A percentile compares a stretch with the other conserved stretches of the same genome.
phyloP scores from a whole-genome alignment of 2,113 vertebrate species.

The Hemichromis elongatus region DNA sequence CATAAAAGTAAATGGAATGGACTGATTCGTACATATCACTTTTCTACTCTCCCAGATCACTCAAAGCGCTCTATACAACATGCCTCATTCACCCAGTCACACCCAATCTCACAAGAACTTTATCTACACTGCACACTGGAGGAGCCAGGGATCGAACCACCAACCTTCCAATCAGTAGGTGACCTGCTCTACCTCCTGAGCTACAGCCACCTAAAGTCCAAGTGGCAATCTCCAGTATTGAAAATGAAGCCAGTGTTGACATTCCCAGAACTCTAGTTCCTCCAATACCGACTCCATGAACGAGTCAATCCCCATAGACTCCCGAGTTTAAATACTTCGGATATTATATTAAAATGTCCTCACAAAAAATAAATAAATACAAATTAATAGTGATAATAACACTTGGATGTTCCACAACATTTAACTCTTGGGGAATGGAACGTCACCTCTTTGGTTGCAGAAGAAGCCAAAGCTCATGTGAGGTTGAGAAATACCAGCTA shows the following conservation, averaged over 20 bases:
- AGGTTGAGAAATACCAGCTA: neutral
- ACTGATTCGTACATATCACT: no score
- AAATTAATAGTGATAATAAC: neutral
- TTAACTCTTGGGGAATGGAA: neutral
- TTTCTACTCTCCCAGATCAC: no score
- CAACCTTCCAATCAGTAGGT: no score
- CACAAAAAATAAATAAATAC: neutral
- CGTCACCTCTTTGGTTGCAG: neutral
- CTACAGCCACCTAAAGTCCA: no score
- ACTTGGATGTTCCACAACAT: neutral
- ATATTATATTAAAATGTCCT: neutral
- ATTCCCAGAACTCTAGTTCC: neutral
- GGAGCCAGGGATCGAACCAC: no score
- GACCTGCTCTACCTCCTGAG: no score
- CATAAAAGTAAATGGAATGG: no score
- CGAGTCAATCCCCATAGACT: neutral
- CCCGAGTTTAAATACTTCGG: neutral
- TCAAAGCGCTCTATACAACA: no score
- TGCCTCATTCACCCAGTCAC: no score
- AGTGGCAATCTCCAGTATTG: neutral
- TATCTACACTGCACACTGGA: no score
- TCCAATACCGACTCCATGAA: neutral
- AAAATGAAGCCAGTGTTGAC: neutral
- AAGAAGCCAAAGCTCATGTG: neutral
- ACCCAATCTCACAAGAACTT: no score